A percentile compares a stretch with the other conserved stretches of the same genome.
phyloP scores from a whole-genome alignment of 2,113 vertebrate genomes.

The Tragelaphus scriptus region DNA sequence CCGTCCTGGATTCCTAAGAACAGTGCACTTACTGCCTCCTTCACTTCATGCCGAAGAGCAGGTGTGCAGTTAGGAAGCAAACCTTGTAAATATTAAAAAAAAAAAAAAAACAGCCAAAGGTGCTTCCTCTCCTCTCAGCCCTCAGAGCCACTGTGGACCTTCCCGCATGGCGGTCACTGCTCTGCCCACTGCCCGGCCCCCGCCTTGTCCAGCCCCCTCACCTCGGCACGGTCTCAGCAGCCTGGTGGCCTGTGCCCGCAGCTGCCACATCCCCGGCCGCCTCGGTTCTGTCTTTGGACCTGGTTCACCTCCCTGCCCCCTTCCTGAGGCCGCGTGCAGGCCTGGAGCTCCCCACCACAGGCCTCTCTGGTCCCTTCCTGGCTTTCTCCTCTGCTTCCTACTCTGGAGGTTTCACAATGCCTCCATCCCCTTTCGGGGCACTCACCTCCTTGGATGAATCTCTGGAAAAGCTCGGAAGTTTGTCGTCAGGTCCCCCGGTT shows the following conservation, averaged over 20 bases:
- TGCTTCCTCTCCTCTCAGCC: not conserved
- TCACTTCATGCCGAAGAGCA: no score
- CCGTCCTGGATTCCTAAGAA: not conserved
- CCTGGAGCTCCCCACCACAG: no score
- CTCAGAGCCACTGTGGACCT: not conserved
- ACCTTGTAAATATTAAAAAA: not conserved
- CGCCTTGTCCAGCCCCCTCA: accelerated
- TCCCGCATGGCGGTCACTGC: accelerated
- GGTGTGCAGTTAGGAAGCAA: not conserved
- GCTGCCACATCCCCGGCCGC: not conserved
- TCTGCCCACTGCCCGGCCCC: not conserved
- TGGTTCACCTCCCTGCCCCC: no score
- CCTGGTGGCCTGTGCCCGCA: not conserved
- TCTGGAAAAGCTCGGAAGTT: not conserved
- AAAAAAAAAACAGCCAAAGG: not conserved
- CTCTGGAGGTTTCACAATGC: accelerated
- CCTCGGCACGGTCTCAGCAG: accelerated
- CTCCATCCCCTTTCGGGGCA: not conserved
- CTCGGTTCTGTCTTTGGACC: not conserved
- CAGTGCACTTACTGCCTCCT: not conserved
- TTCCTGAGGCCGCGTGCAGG: accelerated
- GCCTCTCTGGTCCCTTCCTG: no score
- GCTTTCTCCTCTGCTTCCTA: not conserved
- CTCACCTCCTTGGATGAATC: not conserved
- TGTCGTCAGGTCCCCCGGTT: accelerated